Percentiles rank a stretch among this genome's conserved stretches.
Evolutionary conservation across 1,140 invertebrate genomes (phyloP).

Genomic region (Microplitis mediator): DNA sequence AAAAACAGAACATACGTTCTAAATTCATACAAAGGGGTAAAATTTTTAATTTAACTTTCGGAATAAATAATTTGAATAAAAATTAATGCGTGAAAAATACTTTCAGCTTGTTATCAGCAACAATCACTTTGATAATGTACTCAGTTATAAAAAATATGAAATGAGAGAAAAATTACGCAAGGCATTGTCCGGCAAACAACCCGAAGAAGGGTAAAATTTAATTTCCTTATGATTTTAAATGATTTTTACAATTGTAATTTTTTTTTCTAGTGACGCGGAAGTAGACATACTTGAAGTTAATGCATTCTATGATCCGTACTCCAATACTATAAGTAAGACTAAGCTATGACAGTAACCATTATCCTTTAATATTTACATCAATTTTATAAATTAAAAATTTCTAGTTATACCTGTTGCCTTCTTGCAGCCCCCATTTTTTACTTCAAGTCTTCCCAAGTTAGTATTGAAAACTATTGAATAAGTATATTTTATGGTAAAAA

Average conservation of each 20-base stretch:
- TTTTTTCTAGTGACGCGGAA: no score
- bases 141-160: slow-evolving; percentile 24
- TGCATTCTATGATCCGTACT: no score
- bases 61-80: background rate
- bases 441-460: slow-evolving; percentile 42
- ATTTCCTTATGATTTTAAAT: no score
- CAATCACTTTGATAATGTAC: slow-evolving; percentile 38
- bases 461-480: slow-evolving; percentile 22
- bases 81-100: background rate
- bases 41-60: background rate
- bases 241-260: no score
- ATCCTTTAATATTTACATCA: no score
- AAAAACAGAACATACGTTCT: slow-evolving; percentile 22
- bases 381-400: slow-evolving; percentile 45
- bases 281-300: no score
- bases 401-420: slow-evolving; percentile 73
- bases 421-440: slow-evolving; percentile 70
- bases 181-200: background rate
- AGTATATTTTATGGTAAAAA: background rate
- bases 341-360: no score
- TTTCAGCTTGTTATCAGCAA: slow-evolving; percentile 31
- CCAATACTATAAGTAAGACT: no score
- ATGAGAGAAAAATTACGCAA: background rate
- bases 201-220: no score
- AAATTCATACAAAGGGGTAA: slow-evolving; percentile 28